Percentiles rank a stretch among this genome's conserved stretches.
Conservation (phyloP, 2,113 vertebrate genomes). For the Holacanthus passer region DNA sequence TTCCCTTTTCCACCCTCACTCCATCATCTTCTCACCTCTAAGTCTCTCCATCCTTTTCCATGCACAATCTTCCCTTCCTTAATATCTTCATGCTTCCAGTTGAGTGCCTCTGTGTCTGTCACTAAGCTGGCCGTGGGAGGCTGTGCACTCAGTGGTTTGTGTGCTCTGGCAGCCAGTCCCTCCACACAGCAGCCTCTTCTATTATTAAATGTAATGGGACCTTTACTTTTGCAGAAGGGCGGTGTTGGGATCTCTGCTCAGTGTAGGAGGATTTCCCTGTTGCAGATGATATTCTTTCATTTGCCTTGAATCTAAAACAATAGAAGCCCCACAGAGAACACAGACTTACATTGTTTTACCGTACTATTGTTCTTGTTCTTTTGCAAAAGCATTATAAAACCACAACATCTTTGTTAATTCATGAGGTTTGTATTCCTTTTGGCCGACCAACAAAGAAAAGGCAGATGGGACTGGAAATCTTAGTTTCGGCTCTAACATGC, state of each 20-base stretch:
- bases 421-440: slow-evolving; percentile 24
- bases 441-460: slow-evolving; percentile 6
- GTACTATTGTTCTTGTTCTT: slow-evolving; percentile 9
- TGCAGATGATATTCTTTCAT: slow-evolving; percentile 35
- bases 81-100: slow-evolving; percentile 39
- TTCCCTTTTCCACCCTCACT: background rate
- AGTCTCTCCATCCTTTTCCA: slow-evolving; percentile 32
- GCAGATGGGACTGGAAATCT: slow-evolving; percentile 21
- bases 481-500: background rate
- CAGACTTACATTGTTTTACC: slow-evolving; percentile 6
- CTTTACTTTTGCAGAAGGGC: slow-evolving; percentile 55
- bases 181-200: slow-evolving; percentile 62
- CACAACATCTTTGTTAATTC: slow-evolving; percentile 40
- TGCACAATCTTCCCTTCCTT: background rate
- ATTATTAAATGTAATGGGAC: slow-evolving; percentile 74
- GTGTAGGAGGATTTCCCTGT: slow-evolving; percentile 42
- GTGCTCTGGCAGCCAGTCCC: slow-evolving; percentile 52
- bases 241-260: slow-evolving; percentile 17
- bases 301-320: slow-evolving; percentile 25
- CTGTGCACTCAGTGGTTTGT: slow-evolving; percentile 45
- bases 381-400: slow-evolving; percentile 17
- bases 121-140: slow-evolving; percentile 13
- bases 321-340: slow-evolving; percentile 30
- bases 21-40: slow-evolving; percentile 18
- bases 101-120: slow-evolving; percentile 51